Percentiles rank a stretch among this genome's conserved stretches.
Conservation (phyloP, 2,113 vertebrate species). For the Girardinichthys multiradiatus region DNA sequence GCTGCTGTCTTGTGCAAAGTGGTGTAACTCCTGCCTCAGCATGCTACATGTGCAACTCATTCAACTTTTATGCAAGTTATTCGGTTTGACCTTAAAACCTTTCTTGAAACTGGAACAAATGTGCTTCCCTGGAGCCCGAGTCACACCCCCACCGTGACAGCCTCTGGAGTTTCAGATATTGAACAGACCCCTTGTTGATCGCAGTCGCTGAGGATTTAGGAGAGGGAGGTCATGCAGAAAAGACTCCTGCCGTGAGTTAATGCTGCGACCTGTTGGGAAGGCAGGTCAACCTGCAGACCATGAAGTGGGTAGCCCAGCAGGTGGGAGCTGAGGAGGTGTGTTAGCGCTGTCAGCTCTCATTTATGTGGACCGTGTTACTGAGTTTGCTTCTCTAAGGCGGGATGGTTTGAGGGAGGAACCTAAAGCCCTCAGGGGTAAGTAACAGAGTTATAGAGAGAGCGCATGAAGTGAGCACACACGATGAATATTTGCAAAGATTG, state of each 20-base stretch:
- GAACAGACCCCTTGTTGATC: slow-evolving; percentile 43
- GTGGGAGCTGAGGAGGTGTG: slow-evolving; percentile 22
- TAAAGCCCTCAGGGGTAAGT: neutral
- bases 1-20: neutral
- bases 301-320: slow-evolving; percentile 32
- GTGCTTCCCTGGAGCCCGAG: slow-evolving; percentile 34
- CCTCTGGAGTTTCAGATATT: slow-evolving; percentile 37
- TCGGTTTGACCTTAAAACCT: slow-evolving; percentile 54
- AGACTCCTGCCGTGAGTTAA: slow-evolving; percentile 45
- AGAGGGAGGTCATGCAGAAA: slow-evolving; percentile 25
- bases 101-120: slow-evolving; percentile 12
- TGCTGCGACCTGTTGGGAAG: slow-evolving; percentile 56
- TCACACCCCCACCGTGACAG: slow-evolving; percentile 32
- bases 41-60: slow-evolving; percentile 35
- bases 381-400: slow-evolving; percentile 1
- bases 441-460: neutral
- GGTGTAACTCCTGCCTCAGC: slow-evolving; percentile 5
- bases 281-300: slow-evolving; percentile 53
- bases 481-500: neutral
- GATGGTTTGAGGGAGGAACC: neutral
- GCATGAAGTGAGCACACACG: neutral
- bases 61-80: slow-evolving; percentile 41
- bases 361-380: slow-evolving; percentile 32
- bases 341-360: slow-evolving; percentile 8
- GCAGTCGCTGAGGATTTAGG: slow-evolving; percentile 23